Conservation (phyloP, 2,888 invertebrate species). For the Nasonia oneida region DNA sequence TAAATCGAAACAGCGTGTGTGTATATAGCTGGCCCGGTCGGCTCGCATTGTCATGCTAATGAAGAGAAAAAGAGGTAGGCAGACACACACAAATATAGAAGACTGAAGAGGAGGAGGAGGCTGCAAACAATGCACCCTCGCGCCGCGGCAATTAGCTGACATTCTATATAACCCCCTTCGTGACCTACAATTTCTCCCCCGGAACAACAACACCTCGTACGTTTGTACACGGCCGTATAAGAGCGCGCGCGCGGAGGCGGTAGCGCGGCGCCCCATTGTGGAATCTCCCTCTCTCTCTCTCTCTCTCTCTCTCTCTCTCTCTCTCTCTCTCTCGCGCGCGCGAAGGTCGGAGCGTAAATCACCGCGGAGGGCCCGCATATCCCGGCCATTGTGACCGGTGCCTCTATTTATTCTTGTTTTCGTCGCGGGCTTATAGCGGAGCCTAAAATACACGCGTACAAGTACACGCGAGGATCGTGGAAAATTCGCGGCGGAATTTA, state of each 20-base stretch:
- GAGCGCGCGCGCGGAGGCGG: neutral
- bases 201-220: constrained; percentile 41
- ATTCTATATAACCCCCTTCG: constrained; percentile 63
- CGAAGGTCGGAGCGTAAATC: constrained; percentile 56
- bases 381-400: constrained; percentile 30
- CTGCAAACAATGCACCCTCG: constrained; percentile 65
- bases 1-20: constrained; percentile 64
- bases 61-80: constrained; percentile 35
- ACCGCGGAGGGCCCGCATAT: constrained; percentile 54
- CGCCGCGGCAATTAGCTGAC: constrained; percentile 67
- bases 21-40: constrained; percentile 33
- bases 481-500: constrained; percentile 43
- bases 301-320: constrained; percentile 10
- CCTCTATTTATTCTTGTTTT: neutral
- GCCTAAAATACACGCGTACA: neutral
- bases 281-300: neutral
- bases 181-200: constrained; percentile 65
- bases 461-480: constrained; percentile 2
- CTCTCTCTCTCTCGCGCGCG: constrained; percentile 36
- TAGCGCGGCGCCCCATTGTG: neutral
- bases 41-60: constrained; percentile 67
- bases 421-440: neutral
- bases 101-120: constrained; percentile 23
- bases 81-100: neutral
- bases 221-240: neutral